phyloP scores from a whole-genome alignment of 2,113 vertebrate genomes.

The Coturnix japonica region DNA sequence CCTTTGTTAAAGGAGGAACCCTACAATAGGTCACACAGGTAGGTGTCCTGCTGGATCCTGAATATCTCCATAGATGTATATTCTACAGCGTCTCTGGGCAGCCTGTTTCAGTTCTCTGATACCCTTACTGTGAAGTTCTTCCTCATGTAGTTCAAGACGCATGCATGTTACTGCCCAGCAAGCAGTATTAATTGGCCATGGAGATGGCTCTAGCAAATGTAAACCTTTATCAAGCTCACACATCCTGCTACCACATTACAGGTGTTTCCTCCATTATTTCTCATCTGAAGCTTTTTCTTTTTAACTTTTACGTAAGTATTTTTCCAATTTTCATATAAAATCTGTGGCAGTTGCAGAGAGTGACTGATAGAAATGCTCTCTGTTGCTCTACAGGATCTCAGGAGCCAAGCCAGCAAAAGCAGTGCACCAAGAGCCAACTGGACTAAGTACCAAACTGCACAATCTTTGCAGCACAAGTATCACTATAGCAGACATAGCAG shows the following conservation, averaged over 20 bases:
- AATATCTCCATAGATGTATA: too few species aligned
- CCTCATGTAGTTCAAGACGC: too few species aligned
- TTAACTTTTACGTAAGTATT: not conserved
- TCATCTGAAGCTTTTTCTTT: not conserved
- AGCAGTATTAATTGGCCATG: not conserved
- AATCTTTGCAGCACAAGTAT: not conserved
- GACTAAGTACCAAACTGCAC: not conserved
- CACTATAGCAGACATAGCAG: not conserved
- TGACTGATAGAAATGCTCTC: not conserved
- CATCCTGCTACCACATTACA: not conserved
- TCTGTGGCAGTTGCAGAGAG: not conserved
- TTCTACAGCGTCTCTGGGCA: too few species aligned
- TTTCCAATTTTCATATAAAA: not conserved
- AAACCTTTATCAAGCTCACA: accelerated
- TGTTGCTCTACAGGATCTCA: not conserved
- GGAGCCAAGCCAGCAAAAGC: not conserved
- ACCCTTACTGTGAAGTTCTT: too few species aligned
- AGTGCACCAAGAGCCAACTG: not conserved
- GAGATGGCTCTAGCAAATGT: not conserved
- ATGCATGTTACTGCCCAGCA: not conserved
- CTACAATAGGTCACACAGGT: too few species aligned
- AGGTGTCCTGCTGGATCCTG: too few species aligned
- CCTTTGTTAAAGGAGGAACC: too few species aligned
- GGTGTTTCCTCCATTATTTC: not conserved
- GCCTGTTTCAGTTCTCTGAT: too few species aligned